Conservation (phyloP, 2,113 vertebrate species). For the Indicator maculatus region DNA sequence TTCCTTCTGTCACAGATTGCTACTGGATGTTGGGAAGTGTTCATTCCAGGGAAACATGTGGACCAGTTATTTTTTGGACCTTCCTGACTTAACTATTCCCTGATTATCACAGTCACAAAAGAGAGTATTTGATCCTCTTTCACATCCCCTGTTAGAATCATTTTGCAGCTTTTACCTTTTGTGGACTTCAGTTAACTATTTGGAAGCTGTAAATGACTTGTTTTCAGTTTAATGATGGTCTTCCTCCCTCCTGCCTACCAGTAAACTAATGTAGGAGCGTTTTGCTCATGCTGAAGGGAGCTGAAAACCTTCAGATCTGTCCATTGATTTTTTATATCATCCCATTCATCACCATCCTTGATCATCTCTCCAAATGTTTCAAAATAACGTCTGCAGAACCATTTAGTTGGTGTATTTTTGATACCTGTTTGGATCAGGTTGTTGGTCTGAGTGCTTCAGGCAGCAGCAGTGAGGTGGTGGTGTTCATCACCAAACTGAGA, state of each 20-base stretch:
- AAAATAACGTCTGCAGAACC: not conserved
- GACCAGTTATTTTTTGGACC: not conserved
- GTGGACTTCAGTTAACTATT: not conserved
- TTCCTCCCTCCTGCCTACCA: not conserved
- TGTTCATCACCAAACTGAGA: not conserved
- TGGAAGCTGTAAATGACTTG: not conserved
- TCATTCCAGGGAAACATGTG: not conserved
- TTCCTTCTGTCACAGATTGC: not conserved
- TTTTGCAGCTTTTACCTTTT: not conserved
- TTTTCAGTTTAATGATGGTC: not conserved
- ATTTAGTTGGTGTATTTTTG: not conserved
- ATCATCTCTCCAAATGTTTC: not conserved
- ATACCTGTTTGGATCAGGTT: not conserved
- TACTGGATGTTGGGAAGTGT: not conserved
- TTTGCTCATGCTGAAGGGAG: not conserved
- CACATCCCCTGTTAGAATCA: not conserved
- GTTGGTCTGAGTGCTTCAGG: not conserved
- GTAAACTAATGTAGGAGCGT: not conserved
- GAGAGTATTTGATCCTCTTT: not conserved
- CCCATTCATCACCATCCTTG: slow-evolving; percentile 1
- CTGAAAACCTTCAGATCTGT: not conserved
- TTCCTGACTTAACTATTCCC: not conserved
- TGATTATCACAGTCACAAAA: not conserved
- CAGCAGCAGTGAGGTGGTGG: not conserved
- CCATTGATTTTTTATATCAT: not conserved